These are phyloP conservation scores for Microctenopoma steveboyesi DNA, from an alignment of 2,797 vertebrate genomes.

Conservation along the genomic window DNA sequence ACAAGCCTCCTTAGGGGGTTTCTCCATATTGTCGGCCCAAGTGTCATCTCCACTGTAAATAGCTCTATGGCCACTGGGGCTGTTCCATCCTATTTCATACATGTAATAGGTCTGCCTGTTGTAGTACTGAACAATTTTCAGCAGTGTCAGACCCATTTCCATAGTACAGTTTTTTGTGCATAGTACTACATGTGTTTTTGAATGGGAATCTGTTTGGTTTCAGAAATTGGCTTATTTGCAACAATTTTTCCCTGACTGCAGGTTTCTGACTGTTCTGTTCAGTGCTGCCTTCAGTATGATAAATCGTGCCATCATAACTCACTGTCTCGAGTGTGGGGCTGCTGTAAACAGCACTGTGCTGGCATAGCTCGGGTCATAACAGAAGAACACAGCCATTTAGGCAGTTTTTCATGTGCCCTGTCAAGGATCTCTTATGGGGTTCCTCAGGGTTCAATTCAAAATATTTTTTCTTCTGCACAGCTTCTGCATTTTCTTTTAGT, in stretches of 20 bases:
- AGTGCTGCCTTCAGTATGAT: constrained; percentile 22
- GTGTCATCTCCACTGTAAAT: constrained; percentile 60
- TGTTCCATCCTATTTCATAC: constrained; percentile 44
- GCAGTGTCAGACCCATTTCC: constrained; percentile 26
- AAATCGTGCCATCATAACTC: constrained; percentile 44
- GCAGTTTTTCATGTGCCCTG: constrained; percentile 38
- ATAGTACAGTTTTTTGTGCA: constrained; percentile 14
- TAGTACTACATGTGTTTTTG: not conserved
- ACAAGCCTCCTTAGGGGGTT: constrained; percentile 60
- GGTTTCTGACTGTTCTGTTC: constrained; percentile 19
- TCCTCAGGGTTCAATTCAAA: constrained; percentile 45
- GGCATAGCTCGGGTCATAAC: constrained; percentile 35
- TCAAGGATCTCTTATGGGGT: constrained; percentile 32
- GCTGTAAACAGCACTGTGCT: constrained; percentile 41
- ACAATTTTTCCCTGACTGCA: constrained; percentile 15
- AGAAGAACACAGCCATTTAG: constrained; percentile 27
- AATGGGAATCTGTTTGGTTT: constrained; percentile 9
- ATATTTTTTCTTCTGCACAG: constrained; percentile 36
- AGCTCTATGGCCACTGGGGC: constrained; percentile 42
- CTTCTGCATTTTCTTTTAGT: constrained; percentile 22
- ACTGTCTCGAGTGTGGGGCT: constrained; percentile 15
- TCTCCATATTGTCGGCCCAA: constrained; percentile 50
- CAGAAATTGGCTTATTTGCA: constrained; percentile 28
- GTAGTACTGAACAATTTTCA: constrained; percentile 12
- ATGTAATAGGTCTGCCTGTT: constrained; percentile 14